These are phyloP conservation scores for Pseudorhombus dupliciocellatus DNA, from an alignment of 2,113 vertebrate genomes.

Conservation along the genomic window DNA sequence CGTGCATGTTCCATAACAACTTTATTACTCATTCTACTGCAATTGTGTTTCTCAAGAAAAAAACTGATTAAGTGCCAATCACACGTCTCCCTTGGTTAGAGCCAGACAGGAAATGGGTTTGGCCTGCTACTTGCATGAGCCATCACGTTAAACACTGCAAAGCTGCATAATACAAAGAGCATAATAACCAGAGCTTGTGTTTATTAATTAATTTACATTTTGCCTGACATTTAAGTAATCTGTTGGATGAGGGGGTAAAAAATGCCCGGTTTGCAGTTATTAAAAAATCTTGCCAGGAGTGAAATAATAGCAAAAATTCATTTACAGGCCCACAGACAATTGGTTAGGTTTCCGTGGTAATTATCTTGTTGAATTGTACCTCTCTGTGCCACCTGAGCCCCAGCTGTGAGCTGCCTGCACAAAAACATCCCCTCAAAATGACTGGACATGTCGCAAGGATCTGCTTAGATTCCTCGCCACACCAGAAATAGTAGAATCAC, in stretches of 20 bases:
- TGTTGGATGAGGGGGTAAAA: constrained; percentile 42
- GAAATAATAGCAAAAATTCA: constrained; percentile 69
- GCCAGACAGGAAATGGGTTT: constrained; percentile 23
- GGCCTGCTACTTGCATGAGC: constrained; percentile 31
- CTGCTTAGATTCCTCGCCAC: neutral
- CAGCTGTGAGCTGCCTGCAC: constrained; percentile 8
- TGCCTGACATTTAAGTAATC: constrained; percentile 73
- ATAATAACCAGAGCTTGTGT: constrained; percentile 55
- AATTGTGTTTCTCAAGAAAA: neutral
- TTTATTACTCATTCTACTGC: constrained; percentile 11
- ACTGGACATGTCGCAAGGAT: constrained; percentile 19
- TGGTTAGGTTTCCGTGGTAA: constrained; percentile 66
- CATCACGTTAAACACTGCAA: constrained; percentile 43
- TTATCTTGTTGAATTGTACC: constrained; percentile 72
- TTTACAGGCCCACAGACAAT: constrained; percentile 59
- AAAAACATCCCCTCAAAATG: neutral
- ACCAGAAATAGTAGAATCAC: neutral
- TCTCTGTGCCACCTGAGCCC: constrained; percentile 70
- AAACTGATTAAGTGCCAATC: neutral
- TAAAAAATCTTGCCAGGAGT: constrained; percentile 68
- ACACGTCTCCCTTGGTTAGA: neutral
- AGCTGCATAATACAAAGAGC: constrained; percentile 51
- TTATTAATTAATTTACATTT: constrained; percentile 74
- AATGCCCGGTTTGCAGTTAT: constrained; percentile 52
- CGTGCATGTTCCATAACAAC: constrained; percentile 2